phyloP scores from a whole-genome alignment of 2,888 invertebrate species.

The Cylindroiulus punctatus region DNA sequence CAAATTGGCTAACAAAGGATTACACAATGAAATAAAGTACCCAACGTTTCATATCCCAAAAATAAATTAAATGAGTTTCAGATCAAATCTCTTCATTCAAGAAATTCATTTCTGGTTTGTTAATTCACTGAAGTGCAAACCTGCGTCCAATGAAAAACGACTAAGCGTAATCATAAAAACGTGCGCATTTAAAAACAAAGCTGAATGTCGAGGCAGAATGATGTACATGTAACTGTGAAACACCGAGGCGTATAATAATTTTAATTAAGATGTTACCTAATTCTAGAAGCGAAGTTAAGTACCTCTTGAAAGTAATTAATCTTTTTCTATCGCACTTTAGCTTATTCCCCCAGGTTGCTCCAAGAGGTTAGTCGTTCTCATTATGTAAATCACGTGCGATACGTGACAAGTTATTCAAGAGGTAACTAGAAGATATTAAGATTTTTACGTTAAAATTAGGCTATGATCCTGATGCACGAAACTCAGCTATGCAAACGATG shows the following conservation, averaged over 20 bases:
- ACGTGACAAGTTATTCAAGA: constrained; percentile 6
- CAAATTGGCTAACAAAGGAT: neutral
- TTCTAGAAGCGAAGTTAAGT: neutral
- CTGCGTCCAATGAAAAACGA: neutral
- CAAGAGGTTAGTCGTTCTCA: neutral
- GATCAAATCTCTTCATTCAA: constrained; percentile 7
- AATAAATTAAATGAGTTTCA: constrained; percentile 4
- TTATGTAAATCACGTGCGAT: constrained; percentile 1
- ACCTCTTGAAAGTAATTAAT: constrained; percentile 18
- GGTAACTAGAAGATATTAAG: neutral
- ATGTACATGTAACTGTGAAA: neutral
- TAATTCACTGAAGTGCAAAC: neutral
- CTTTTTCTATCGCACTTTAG: constrained; percentile 18
- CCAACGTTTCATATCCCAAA: neutral
- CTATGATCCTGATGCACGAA: neutral
- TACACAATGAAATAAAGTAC: neutral
- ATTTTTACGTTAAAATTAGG: constrained; percentile 6
- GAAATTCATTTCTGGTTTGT: neutral
- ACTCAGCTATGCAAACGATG: neutral
- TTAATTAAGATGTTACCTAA: constrained; percentile 18
- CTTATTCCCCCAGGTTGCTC: constrained; percentile 8
- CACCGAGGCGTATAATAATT: neutral
- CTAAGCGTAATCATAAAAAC: neutral
- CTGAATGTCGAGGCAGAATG: neutral
- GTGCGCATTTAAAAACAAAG: neutral